Percentiles rank a stretch among this genome's conserved stretches.
These are phyloP conservation scores for Sarcophaga variegata DNA, from an alignment of 2,888 invertebrate genomes.

Conservation along the genomic window DNA sequence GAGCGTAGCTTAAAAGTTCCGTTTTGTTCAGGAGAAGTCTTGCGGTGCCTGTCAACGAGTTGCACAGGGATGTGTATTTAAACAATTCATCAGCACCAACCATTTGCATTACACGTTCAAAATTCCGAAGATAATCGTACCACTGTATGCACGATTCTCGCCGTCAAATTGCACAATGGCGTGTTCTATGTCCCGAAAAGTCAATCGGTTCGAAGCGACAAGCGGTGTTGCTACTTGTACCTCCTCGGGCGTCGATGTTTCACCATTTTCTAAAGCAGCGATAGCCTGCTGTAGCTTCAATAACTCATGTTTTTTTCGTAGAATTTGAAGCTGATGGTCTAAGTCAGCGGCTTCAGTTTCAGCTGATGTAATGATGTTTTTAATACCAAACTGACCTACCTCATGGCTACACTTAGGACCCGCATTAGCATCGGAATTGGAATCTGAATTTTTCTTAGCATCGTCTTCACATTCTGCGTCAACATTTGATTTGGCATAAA, in stretches of 20 bases:
- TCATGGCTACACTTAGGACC: too few relatives aligned
- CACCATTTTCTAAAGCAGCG: background rate
- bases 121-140: background rate
- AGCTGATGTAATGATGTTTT: background rate
- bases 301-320: slow-evolving; percentile 6
- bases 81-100: slow-evolving; percentile 23
- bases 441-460: background rate
- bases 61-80: slow-evolving; percentile 13
- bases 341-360: background rate
- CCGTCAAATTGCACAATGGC: background rate
- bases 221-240: background rate
- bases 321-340: slow-evolving; percentile 3
- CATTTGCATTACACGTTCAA: slow-evolving; percentile 4
- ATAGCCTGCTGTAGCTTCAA: slow-evolving; percentile 21
- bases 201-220: slow-evolving; percentile 10
- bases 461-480: background rate
- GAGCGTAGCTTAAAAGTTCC: slow-evolving; percentile 7
- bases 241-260: background rate
- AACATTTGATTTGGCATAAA: slow-evolving; percentile 5
- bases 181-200: slow-evolving; percentile 38
- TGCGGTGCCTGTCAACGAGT: slow-evolving; percentile 22
- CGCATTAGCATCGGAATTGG: too few relatives aligned
- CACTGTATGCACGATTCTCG: background rate
- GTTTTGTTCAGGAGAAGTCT: slow-evolving; percentile 32
- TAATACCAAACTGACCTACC: too few relatives aligned